Evolutionary conservation across 2,797 vertebrate genomes (phyloP), one percentile per base, ranked within the genome.

Genomic region (Vespertilio murinus): DNA sequence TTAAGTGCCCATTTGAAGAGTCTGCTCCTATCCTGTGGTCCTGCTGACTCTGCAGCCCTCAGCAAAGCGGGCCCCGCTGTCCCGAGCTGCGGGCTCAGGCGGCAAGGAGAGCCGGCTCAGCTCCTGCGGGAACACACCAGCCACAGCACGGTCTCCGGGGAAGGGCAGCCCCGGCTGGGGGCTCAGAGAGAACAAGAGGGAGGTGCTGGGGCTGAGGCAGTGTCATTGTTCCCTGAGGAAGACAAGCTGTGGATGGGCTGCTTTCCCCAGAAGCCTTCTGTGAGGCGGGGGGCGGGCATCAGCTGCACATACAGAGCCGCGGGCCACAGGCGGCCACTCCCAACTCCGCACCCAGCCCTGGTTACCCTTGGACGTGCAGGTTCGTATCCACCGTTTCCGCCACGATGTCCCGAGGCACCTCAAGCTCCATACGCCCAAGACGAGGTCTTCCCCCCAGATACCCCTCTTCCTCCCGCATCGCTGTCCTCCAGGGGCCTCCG

Each of bases 211-310:
- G 23, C 64, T 47, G 70, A 45, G 56, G 71, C 30, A 22, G 38
- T 2, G 1, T 49, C 52, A 0, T 23, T 16, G 11, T 5, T 2
- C n/a, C 38, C 56, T 38, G 38, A 75, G 18, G 8, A 35, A 10
- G 35, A 59, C 69, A 22, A 14, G 7, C 22, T 83, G 5, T 59
- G 20, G 77, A 56, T 2, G 20, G 14, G 49, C 14, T 49, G 49
- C 25, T 11, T 56, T 45, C 70, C 49, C n/a, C 28, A n/a, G 11
- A 61, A 38, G 18, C 54, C 2, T 33, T 42, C 73, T 61, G n/a
- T 42, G 25, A 45, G 33, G 49, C 28, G 2, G 14, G 52, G n/a
- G n/a, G 16, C 5, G 11, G 61, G 18, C 16, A 25, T 54, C 3
- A 30, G 30, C 30, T 20, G 14, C 5, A 16, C 38, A 4, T 12